Evolutionary conservation across 2,797 vertebrate genomes (phyloP).

Genomic region (Thripadectes ignobilis): DNA sequence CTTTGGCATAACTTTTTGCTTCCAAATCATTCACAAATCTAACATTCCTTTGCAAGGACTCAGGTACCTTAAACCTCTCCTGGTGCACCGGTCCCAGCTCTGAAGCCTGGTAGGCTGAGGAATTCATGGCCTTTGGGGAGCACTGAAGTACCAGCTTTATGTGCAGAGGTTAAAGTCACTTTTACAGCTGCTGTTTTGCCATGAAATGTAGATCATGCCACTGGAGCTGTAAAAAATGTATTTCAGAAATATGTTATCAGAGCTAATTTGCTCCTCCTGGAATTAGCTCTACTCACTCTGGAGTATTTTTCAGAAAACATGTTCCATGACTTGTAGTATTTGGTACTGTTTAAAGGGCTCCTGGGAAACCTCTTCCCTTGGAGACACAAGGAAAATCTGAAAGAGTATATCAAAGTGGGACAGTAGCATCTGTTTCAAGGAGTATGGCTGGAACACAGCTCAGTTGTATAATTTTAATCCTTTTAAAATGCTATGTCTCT

Average conservation of each 20-base stretch:
- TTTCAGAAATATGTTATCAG: not conserved
- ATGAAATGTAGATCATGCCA: not conserved
- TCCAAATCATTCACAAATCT: not conserved
- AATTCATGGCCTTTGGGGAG: not conserved
- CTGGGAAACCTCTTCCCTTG: not conserved
- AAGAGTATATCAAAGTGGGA: not conserved
- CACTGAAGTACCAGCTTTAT: not conserved
- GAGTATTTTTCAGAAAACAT: not conserved
- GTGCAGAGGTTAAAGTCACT: not conserved
- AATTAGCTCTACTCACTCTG: not conserved
- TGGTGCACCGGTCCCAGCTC: not conserved
- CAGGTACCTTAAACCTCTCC: not conserved
- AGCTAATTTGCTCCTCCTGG: not conserved
- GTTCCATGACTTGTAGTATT: not conserved
- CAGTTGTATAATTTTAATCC: not conserved
- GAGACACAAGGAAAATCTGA: not conserved
- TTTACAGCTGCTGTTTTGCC: not conserved
- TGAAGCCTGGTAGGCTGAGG: not conserved
- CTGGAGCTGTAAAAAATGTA: not conserved
- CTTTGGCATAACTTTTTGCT: not conserved
- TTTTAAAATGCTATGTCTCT: not conserved
- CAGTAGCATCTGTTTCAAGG: not conserved
- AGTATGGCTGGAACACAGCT: not conserved
- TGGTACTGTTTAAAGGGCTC: not conserved
- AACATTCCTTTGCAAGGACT: not conserved